A percentile compares a stretch with the other conserved stretches of the same genome.
Conservation (phyloP, 2,797 vertebrate genomes). For the Hybognathus amarus region DNA sequence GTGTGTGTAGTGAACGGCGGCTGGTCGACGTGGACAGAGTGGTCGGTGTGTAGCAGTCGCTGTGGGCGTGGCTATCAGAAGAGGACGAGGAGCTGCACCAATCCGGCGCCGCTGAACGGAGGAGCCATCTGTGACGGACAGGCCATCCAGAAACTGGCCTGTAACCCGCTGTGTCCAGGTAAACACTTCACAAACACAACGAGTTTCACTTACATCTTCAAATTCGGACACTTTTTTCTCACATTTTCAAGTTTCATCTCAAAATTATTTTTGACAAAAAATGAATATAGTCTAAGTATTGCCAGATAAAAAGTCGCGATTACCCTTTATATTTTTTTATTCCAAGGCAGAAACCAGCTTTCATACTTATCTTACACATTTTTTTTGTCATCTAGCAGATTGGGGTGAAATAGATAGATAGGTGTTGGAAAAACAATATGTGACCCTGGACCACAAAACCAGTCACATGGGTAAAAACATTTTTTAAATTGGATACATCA, state of each 20-base stretch:
- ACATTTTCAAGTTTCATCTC: neutral
- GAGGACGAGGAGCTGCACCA: constrained; percentile 95
- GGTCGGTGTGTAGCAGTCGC: constrained; percentile 95
- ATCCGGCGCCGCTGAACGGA: constrained; percentile 94
- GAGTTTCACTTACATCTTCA: no score
- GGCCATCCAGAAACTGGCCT: constrained; percentile 93
- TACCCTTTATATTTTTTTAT: neutral
- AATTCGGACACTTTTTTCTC: no score
- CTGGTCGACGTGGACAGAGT: constrained; percentile 99
- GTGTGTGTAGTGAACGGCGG: constrained; percentile 88
- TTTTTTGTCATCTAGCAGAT: neutral
- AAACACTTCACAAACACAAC: no score
- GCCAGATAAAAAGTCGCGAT: neutral
- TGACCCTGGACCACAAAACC: no score
- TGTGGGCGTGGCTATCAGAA: constrained; percentile 96
- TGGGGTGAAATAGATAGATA: constrained; percentile 5
- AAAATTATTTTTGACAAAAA: neutral
- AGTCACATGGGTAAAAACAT: no score
- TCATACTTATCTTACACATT: neutral
- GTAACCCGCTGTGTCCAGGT: constrained; percentile 97
- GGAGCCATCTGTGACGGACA: constrained; percentile 96
- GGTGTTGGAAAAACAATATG: constrained; percentile 44
- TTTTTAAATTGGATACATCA: no score
- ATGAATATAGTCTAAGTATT: neutral
- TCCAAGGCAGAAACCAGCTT: neutral